Percentiles rank a stretch among this genome's conserved stretches.
These are phyloP conservation scores for Drosophila kurseongensis DNA, from an alignment of 1,140 invertebrate genomes.

Conservation along the genomic window DNA sequence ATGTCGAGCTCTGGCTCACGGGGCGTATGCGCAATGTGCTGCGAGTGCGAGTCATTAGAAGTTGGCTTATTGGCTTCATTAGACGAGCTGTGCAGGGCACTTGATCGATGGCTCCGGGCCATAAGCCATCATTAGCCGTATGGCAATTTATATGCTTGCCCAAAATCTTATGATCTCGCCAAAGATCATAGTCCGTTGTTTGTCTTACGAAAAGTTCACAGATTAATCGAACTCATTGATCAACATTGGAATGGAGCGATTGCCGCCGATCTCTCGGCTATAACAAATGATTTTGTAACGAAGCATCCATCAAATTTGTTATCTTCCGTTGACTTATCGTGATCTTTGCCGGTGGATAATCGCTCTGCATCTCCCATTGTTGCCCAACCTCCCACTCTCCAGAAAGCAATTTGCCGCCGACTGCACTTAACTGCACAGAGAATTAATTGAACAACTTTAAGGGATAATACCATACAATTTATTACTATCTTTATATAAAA, in stretches of 20 bases:
- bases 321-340: conserved; percentile 26
- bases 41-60: conserved; percentile 27
- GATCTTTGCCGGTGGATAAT: conserved; percentile 25
- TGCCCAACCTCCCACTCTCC: neutral
- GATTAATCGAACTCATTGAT: conserved; percentile 39
- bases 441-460: too few relatives aligned
- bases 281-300: conserved; percentile 20
- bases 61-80: conserved; percentile 26
- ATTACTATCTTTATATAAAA: too few relatives aligned
- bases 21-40: conserved; percentile 43
- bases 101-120: conserved; percentile 41
- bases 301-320: conserved; percentile 31
- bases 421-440: conserved; percentile 24
- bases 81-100: conserved; percentile 19
- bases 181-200: conserved; percentile 9
- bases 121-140: conserved; percentile 41
- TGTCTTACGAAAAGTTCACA: conserved; percentile 30
- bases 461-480: too few relatives aligned
- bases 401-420: conserved; percentile 13
- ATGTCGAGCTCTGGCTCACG: conserved; percentile 14
- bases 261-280: neutral
- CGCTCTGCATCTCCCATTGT: neutral
- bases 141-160: conserved; percentile 31
- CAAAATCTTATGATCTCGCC: conserved; percentile 2
- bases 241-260: conserved; percentile 12